Conservation (phyloP, 2,797 vertebrate genomes). For the Acanthopagrus latus region DNA sequence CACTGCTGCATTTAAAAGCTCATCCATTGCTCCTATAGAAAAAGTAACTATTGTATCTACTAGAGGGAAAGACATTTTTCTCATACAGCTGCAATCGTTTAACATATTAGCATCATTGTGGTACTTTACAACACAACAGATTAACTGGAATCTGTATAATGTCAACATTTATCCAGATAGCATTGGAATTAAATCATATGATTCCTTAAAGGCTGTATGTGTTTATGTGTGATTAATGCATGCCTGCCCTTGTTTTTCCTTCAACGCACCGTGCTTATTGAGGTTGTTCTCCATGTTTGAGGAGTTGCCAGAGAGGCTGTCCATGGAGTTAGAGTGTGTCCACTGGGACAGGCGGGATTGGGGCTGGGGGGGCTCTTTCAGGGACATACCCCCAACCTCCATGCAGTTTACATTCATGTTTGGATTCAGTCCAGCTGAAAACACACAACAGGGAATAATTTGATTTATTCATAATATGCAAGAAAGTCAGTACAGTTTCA, state of each 20-base stretch:
- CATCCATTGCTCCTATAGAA: neutral
- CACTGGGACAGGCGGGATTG: constrained; percentile 99
- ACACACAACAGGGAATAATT: neutral
- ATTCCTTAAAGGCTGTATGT: neutral
- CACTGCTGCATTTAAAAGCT: neutral
- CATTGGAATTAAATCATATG: neutral
- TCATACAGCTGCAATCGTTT: neutral
- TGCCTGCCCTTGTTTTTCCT: constrained; percentile 2
- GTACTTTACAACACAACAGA: neutral
- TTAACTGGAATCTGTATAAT: neutral
- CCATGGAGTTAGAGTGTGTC: constrained; percentile 98
- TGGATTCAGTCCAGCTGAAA: constrained; percentile 94
- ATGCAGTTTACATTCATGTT: constrained; percentile 98
- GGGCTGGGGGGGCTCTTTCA: constrained; percentile 96
- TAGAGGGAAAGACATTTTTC: neutral
- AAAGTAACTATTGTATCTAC: neutral
- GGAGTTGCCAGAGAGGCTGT: constrained; percentile 92
- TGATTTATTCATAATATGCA: neutral
- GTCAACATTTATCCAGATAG: neutral
- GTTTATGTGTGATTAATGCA: too few species aligned
- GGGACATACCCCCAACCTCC: constrained; percentile 93
- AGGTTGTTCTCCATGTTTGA: constrained; percentile 95
- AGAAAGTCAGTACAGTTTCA: neutral
- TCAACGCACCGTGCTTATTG: constrained; percentile 91
- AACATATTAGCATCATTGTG: neutral